These are phyloP conservation scores for Sisor rabdophorus DNA, from an alignment of 2,113 vertebrate species.

Conservation along the genomic window DNA sequence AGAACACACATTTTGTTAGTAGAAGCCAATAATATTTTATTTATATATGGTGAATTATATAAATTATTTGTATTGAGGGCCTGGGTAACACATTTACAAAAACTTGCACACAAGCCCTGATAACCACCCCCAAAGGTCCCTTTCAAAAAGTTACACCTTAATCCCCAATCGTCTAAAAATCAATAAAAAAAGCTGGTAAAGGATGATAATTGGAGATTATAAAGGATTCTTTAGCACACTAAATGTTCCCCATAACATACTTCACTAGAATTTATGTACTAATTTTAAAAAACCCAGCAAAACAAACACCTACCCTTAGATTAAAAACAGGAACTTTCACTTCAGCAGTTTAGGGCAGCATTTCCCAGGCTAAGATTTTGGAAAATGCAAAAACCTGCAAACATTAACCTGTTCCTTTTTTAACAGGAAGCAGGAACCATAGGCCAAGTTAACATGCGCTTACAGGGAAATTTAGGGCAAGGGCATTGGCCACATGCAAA, in stretches of 20 bases:
- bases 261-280: too few relatives aligned
- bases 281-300: neutral
- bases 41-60: too few relatives aligned
- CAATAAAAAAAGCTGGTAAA: neutral
- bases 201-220: neutral
- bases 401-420: neutral
- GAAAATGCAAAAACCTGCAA: neutral
- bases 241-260: too few relatives aligned
- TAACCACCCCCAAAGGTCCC: neutral
- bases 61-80: too few relatives aligned
- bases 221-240: too few relatives aligned
- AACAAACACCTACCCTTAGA: neutral
- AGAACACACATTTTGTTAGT: neutral
- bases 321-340: neutral
- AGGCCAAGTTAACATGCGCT: neutral
- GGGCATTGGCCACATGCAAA: slow-evolving; percentile 33
- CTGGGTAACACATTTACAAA: too few relatives aligned
- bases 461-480: slow-evolving; percentile 31
- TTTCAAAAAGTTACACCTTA: neutral
- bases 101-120: neutral
- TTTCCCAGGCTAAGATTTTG: neutral
- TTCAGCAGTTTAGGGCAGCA: neutral
- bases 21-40: neutral
- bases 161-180: slow-evolving; percentile 10
- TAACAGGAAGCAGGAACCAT: slow-evolving; percentile 9